Evolutionary conservation across 1,140 invertebrate genomes (phyloP).

Genomic region (Asobara japonica): DNA sequence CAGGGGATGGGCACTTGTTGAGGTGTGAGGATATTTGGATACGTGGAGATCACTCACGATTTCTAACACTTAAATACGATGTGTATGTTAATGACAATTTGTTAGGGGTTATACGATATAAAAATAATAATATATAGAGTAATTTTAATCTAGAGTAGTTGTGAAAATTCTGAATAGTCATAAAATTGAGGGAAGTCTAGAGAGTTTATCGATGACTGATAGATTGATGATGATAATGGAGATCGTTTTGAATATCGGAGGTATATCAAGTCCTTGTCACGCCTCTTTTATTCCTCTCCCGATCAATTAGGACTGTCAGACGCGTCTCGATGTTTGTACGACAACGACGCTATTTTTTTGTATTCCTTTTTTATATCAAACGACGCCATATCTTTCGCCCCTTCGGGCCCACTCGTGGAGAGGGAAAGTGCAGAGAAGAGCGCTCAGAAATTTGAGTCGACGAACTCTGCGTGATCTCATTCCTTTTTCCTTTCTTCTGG

Average conservation of each 20-base stretch:
- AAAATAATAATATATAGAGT: no score
- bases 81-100: no score
- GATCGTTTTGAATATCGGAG: neutral
- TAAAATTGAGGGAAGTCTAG: no score
- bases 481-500: neutral
- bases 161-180: no score
- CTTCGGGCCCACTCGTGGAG: neutral
- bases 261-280: neutral
- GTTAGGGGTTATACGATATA: no score
- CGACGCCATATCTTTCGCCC: constrained; percentile 24
- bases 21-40: no score
- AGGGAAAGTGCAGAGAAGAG: constrained; percentile 8
- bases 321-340: constrained; percentile 37
- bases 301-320: constrained; percentile 43
- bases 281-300: constrained; percentile 31
- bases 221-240: neutral
- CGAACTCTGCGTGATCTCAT: constrained; percentile 20
- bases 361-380: no score
- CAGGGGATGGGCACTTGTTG: no score
- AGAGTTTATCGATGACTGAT: neutral
- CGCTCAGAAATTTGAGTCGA: constrained; percentile 31
- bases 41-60: no score
- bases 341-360: no score
- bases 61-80: no score
- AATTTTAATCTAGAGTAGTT: no score